Evolutionary conservation across 64 coral and sea anemone genomes (phyloP), one percentile per base, ranked within the genome.

Genomic region (Stichodactyla mertensii): DNA sequence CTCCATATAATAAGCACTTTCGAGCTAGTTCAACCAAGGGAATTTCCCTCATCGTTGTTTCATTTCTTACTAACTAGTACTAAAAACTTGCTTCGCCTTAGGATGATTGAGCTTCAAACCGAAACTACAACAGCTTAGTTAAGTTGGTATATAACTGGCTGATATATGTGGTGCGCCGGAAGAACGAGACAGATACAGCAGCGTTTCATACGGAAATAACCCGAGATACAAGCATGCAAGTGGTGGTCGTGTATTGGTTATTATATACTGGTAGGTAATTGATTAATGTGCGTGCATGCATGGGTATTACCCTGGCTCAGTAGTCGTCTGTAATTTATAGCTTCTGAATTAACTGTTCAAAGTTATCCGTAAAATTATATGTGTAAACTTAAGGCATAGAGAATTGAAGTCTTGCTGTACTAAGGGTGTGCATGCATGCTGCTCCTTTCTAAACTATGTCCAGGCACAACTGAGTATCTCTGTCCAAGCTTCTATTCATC

Each of bases 161-260:
- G 69, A 13, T 27, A 74, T n/a, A 31, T 74, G 69, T 19, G 8
- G 10, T 74, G 24, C 8, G 24, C 69, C 69, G 69, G 69, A 74
- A 74, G 22, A 74, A 6, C 23, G 27, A 4, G n/a, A 14, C 69
- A 13, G 69, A 36, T 31, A 27, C 69, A 74, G 69, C 69, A 74
- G 8, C 69, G 69, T 74, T 36, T 74, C 69, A 74, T 74, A 13
- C 69, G 69, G 69, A 74, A 74, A 74, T 23, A 74, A 74, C 10
- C 69, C 24, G 1, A 27, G 23, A 23, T 9, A 74, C 1, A 9
- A 74, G 7, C 69, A 74, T 74, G 69, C 23, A 23, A 23, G 20
- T 10, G 11, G 69, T 27, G 10, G 8, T 1, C 12, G 7, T 74
- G 26, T 31, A 74, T 74, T 31, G 69, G 69, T 10, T 36, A 74